A percentile compares a stretch with the other conserved stretches of the same genome.
Conservation (phyloP, 2,797 vertebrate species). For the Cuniculus paca region DNA sequence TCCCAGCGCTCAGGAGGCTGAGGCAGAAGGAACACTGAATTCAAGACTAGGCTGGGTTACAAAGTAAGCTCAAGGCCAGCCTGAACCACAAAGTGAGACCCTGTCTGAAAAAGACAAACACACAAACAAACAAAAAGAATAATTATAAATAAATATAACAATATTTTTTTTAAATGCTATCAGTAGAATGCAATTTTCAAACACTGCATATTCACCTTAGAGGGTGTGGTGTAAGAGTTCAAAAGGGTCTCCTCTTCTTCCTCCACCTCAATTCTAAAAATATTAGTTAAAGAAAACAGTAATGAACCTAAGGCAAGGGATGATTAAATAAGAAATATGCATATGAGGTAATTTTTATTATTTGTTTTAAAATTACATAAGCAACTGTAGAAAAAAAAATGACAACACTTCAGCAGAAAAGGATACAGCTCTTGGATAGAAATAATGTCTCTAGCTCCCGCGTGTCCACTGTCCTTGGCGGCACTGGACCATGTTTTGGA, state of each 20-base stretch:
- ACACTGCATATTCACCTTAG: conserved; percentile 89
- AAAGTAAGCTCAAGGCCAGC: not conserved
- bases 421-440: conserved; percentile 93
- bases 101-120: not conserved
- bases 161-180: too few species aligned
- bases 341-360: not conserved
- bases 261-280: conserved; percentile 92
- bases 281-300: conserved; percentile 68
- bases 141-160: too few species aligned
- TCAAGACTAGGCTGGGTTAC: not conserved
- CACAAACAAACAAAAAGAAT: too few species aligned
- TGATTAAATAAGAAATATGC: conserved; percentile 23
- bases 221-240: conserved; percentile 94
- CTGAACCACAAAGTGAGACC: not conserved
- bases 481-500: conserved; percentile 73
- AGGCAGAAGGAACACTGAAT: not conserved
- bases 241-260: conserved; percentile 94
- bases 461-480: conserved; percentile 81
- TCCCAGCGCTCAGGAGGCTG: not conserved
- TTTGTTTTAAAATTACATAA: not conserved
- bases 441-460: conserved; percentile 87
- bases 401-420: conserved; percentile 27
- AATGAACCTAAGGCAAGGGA: not conserved
- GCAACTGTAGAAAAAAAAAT: not conserved
- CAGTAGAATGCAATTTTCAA: not conserved